phyloP scores from a whole-genome alignment of 2,113 vertebrate species.

The Alectura lathami region DNA sequence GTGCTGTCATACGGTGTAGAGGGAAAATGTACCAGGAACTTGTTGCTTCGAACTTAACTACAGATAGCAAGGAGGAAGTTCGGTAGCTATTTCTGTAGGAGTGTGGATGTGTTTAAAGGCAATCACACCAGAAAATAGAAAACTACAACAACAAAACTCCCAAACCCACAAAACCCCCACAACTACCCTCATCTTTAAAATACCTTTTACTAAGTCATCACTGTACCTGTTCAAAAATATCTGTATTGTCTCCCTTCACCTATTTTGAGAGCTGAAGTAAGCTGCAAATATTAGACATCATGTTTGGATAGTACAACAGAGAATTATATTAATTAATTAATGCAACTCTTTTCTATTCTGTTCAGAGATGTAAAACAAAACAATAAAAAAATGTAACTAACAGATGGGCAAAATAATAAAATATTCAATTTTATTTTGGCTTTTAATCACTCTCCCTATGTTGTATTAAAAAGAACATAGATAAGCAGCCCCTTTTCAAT shows the following conservation, averaged over 20 bases:
- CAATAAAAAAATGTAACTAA: slow-evolving; percentile 61
- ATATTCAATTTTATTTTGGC: slow-evolving; percentile 70
- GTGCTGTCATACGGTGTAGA: slow-evolving; percentile 10
- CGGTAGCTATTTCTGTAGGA: background rate
- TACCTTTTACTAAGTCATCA: background rate
- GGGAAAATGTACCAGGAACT: background rate
- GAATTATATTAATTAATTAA: slow-evolving; percentile 69
- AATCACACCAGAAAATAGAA: background rate
- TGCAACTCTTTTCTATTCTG: slow-evolving; percentile 66
- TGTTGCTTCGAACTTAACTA: slow-evolving; percentile 9
- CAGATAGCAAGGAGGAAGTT: slow-evolving; percentile 1
- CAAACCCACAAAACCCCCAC: fast-evolving
- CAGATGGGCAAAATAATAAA: slow-evolving; percentile 75
- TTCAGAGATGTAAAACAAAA: slow-evolving; percentile 62
- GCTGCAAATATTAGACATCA: slow-evolving; percentile 44
- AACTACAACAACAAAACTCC: background rate
- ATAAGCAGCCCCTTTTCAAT: slow-evolving; percentile 60
- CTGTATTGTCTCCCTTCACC: slow-evolving; percentile 8
- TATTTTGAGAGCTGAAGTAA: slow-evolving; percentile 54
- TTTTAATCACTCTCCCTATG: slow-evolving; percentile 59
- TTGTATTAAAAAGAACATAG: slow-evolving; percentile 46
- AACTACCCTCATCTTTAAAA: background rate
- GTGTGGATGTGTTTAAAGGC: background rate
- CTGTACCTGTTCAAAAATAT: slow-evolving; percentile 7
- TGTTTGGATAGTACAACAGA: slow-evolving; percentile 59